Conservation (phyloP, 1,140 invertebrate genomes). For the Holcopasites calliopsidis region DNA sequence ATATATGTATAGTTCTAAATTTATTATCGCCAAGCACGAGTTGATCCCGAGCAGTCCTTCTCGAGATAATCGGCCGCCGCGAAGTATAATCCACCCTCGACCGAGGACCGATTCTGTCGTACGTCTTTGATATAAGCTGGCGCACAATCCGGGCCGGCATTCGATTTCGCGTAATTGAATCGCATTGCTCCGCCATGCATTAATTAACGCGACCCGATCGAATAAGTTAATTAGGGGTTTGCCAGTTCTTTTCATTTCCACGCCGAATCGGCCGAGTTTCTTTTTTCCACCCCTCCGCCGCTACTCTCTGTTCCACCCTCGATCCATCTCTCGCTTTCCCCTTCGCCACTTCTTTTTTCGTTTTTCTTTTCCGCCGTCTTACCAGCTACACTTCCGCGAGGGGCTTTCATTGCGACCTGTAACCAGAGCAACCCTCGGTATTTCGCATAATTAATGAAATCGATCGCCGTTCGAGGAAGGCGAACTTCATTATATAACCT, state of each 20-base stretch:
- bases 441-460: slow-evolving; percentile 49
- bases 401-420: slow-evolving; percentile 36
- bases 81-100: background rate
- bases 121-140: background rate
- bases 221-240: slow-evolving; percentile 50
- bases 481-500: slow-evolving; percentile 42
- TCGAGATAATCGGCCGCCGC: too few relatives aligned
- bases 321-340: background rate
- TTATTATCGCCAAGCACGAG: too few relatives aligned
- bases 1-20: too few relatives aligned
- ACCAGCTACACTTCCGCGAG: slow-evolving; percentile 24
- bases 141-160: background rate
- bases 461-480: slow-evolving; percentile 38
- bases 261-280: slow-evolving; percentile 20
- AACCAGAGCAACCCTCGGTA: slow-evolving; percentile 35
- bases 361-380: slow-evolving; percentile 12
- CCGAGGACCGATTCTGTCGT: background rate
- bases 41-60: background rate
- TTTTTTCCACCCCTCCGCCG: background rate
- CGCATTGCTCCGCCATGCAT: slow-evolving; percentile 25
- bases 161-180: slow-evolving; percentile 52
- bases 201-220: slow-evolving; percentile 42
- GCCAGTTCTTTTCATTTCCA: slow-evolving; percentile 27
- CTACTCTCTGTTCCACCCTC: background rate
- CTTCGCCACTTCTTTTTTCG: background rate